Base-by-base conservation (phyloP, 2,113 vertebrate species). In the Nothocercus julius region DNA sequence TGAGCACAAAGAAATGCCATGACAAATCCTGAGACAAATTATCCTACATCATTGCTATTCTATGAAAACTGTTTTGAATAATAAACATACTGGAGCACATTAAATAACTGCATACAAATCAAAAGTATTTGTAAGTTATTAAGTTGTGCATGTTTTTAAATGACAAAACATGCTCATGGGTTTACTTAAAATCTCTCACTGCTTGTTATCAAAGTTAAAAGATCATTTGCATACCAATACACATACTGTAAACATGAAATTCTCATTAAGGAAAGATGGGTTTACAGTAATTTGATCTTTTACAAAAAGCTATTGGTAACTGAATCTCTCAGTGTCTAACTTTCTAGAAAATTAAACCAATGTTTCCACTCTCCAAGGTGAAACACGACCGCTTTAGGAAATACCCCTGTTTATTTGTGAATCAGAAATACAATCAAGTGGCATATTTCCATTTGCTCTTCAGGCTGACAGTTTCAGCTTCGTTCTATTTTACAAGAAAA, bases 171-270 rank as follows among this genome's bases (percentile, higher is more conserved):
- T 94, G 96, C 96, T 97, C 91, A 93, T 1, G 82, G 90, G 87
- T 91, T 98, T 97, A 96, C 96, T 97, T 96, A 97, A 97, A 97
- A 97, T 97, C 67, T 94, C 96, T 97, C 96, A 96, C 97, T 97
- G 94, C 97, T 97, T 95, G 95, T 96, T 98, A 98, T 97, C 97
- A 97, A 98, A 98, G 97, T 97, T 97, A 97, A 96, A 97, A 97
- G 97, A 97, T 95, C 96, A 97, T 97, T 97, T 98, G 97, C 97
- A 98, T 98, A 97, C 97, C 95, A 96, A 97, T 92, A 96, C 95
- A 96, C 94, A 96, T 96, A 97, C 97, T 98, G 97, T 98, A 98
- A 98, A 98, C 97, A 97, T 97, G 97, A 98, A 97, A 90, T 97
- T 97, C 97, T 98, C 96, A 97, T 98, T 97, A 98, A 97, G 96